These are phyloP conservation scores for Thymelicus lineola DNA, from an alignment of 2,888 invertebrate species.

Conservation along the genomic window DNA sequence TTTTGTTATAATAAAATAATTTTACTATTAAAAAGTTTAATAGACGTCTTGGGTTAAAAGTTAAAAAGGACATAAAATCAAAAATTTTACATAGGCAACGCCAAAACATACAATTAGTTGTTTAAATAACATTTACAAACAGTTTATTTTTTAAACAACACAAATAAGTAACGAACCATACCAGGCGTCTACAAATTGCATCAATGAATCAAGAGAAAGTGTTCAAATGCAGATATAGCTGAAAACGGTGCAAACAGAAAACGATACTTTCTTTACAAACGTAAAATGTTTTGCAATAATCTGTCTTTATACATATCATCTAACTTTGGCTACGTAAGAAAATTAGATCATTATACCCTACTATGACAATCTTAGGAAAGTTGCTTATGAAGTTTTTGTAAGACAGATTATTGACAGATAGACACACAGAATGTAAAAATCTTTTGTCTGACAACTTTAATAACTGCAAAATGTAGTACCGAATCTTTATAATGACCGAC, in stretches of 20 bases:
- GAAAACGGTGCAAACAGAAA: conserved; percentile 19
- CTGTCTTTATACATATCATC: conserved; percentile 7
- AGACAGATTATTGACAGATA: too few relatives aligned
- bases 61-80: neutral
- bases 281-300: neutral
- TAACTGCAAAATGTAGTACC: too few relatives aligned
- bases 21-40: neutral
- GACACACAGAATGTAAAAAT: too few relatives aligned
- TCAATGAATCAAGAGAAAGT: conserved; percentile 44
- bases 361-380: too few relatives aligned
- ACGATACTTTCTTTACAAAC: conserved; percentile 15
- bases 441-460: too few relatives aligned
- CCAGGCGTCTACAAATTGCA: conserved; percentile 54
- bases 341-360: too few relatives aligned
- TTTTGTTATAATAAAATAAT: too few relatives aligned
- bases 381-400: neutral
- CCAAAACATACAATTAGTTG: neutral
- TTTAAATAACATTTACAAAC: conserved; percentile 38
- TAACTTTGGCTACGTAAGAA: neutral
- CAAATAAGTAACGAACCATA: conserved; percentile 34
- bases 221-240: conserved; percentile 8
- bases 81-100: neutral
- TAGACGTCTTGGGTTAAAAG: neutral
- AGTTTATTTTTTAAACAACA: conserved; percentile 46
- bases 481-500: too few relatives aligned